Conservation (phyloP, 2,113 vertebrate genomes). For the Chlorodrepanis virens region DNA sequence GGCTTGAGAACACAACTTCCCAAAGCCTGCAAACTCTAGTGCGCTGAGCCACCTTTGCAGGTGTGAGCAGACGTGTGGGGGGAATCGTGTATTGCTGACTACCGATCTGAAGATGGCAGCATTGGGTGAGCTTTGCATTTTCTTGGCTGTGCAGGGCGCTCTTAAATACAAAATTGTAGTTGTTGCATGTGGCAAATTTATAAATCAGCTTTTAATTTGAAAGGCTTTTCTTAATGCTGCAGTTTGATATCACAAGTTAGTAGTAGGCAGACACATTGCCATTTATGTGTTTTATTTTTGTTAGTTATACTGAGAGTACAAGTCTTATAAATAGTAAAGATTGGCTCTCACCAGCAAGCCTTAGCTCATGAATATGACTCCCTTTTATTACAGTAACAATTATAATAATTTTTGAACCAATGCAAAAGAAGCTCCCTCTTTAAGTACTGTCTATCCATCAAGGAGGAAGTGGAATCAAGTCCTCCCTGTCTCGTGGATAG, state of each 20-base stretch:
- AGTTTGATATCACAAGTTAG: slow-evolving; percentile 20
- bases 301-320: not conserved
- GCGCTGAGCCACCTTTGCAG: not conserved
- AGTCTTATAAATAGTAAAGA: not conserved
- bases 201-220: slow-evolving; percentile 46
- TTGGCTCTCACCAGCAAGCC: not conserved
- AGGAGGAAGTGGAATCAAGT: not conserved
- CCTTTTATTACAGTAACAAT: not conserved
- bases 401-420: not conserved
- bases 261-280: not conserved
- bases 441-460: not conserved
- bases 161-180: not conserved
- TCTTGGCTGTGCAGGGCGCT: not conserved
- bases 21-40: not conserved
- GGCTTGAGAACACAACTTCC: not conserved
- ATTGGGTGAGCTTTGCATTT: slow-evolving; percentile 67
- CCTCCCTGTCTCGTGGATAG: not conserved
- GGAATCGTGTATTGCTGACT: not conserved
- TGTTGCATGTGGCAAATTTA: not conserved
- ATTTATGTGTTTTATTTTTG: slow-evolving; percentile 23
- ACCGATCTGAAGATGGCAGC: slow-evolving; percentile 77
- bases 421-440: not conserved
- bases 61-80: not conserved
- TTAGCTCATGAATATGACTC: not conserved
- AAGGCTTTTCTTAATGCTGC: slow-evolving; percentile 36